Conservation (phyloP, 2,113 vertebrate species). For the Toxotes jaculatrix region DNA sequence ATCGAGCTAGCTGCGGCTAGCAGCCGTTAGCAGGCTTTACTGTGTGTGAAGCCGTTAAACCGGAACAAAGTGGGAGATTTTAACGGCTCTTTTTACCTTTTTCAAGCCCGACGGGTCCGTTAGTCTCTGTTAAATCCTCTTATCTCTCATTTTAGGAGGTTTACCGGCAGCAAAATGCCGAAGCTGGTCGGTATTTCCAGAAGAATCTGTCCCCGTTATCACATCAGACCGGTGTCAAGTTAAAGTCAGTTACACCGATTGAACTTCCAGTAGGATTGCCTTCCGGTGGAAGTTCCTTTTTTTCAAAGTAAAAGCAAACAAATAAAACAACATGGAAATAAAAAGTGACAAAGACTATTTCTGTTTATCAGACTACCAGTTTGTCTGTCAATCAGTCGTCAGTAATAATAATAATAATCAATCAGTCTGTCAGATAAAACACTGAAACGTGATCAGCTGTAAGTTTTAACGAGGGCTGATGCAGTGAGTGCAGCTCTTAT, state of each 20-base stretch:
- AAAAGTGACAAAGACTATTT: too few species aligned
- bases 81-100: constrained; percentile 30
- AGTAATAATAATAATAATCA: too few species aligned
- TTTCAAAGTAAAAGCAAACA: too few species aligned
- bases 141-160: background rate
- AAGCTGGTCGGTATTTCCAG: background rate
- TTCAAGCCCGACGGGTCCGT: constrained; percentile 2
- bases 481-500: background rate
- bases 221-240: constrained; percentile 19
- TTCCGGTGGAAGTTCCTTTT: background rate
- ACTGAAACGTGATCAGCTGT: too few species aligned
- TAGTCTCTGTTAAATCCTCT: constrained; percentile 29
- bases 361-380: background rate
- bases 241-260: background rate
- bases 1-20: constrained; percentile 53
- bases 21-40: constrained; percentile 40
- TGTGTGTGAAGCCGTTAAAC: background rate
- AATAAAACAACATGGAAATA: too few species aligned
- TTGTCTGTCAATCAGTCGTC: background rate
- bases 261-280: background rate
- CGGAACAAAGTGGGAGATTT: background rate
- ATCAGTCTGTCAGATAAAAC: too few species aligned
- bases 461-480: background rate
- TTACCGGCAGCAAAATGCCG: background rate
- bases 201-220: constrained; percentile 6